These are phyloP conservation scores for Phrynocephalus guinanensis DNA, from an alignment of 2,797 vertebrate genomes.

Conservation along the genomic window DNA sequence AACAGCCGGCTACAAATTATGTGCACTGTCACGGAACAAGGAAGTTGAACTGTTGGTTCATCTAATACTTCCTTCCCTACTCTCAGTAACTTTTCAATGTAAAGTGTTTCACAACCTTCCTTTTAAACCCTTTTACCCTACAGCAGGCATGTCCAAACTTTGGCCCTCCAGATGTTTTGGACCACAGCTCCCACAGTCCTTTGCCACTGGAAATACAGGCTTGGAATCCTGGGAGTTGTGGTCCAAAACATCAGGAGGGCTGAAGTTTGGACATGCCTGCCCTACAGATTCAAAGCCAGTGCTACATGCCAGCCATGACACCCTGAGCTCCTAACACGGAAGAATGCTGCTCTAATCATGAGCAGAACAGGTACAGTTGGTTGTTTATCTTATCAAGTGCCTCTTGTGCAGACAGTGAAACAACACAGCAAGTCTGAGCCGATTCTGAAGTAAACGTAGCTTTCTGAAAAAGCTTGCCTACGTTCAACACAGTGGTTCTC, in stretches of 20 bases:
- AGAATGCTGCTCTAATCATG: not conserved
- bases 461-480: not conserved
- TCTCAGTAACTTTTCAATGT: not conserved
- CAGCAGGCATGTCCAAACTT: too few relatives aligned
- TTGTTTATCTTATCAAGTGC: not conserved
- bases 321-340: not conserved
- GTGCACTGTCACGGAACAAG: not conserved
- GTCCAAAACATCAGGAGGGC: too few relatives aligned
- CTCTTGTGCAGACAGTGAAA: not conserved
- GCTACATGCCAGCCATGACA: not conserved
- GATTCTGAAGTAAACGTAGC: not conserved
- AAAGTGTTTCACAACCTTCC: not conserved
- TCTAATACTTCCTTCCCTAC: not conserved
- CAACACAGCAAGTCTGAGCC: not conserved
- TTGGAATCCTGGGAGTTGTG: too few relatives aligned
- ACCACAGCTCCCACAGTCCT: too few relatives aligned
- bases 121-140: not conserved
- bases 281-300: too few relatives aligned
- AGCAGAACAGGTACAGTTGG: not conserved
- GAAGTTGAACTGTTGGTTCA: too few relatives aligned
- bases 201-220: too few relatives aligned
- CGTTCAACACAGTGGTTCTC: constrained; percentile 3
- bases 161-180: too few relatives aligned
- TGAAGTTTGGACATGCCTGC: too few relatives aligned
- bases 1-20: not conserved